phyloP scores from a whole-genome alignment of 2,888 invertebrate species.

The Atherix ibis region DNA sequence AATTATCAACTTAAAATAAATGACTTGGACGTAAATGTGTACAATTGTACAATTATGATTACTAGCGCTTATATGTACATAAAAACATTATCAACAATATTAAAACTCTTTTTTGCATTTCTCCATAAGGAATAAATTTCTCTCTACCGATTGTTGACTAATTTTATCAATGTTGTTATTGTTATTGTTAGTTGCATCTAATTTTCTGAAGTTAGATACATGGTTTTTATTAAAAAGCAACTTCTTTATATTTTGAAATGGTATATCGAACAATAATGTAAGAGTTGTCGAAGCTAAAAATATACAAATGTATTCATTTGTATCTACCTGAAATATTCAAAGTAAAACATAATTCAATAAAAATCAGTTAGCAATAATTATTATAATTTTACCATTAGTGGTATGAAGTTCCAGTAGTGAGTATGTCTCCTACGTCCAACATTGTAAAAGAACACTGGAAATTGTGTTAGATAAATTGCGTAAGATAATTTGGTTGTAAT shows the following conservation, averaged over 20 bases:
- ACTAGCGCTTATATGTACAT: too few species aligned
- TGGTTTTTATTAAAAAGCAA: constrained; percentile 34
- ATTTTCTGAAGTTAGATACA: too few species aligned
- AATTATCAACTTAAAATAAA: too few species aligned
- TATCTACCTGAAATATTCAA: constrained; percentile 37
- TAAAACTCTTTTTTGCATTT: too few species aligned
- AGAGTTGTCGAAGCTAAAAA: constrained; percentile 37
- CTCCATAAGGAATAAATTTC: too few species aligned
- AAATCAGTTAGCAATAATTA: neutral
- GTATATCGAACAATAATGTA: constrained; percentile 48
- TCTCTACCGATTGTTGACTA: too few species aligned
- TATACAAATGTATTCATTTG: constrained; percentile 42
- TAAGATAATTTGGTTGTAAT: constrained; percentile 54
- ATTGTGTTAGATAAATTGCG: constrained; percentile 52
- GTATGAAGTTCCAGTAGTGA: constrained; percentile 41
- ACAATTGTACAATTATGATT: too few species aligned
- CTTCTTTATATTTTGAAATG: constrained; percentile 51
- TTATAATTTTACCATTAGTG: constrained; percentile 35
- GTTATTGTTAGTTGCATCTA: too few species aligned
- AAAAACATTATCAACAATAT: too few species aligned
- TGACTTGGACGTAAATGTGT: too few species aligned
- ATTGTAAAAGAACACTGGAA: constrained; percentile 54
- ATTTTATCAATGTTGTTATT: too few species aligned
- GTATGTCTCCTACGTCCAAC: constrained; percentile 44
- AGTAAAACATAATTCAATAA: constrained; percentile 7